Conservation (phyloP, 2,797 vertebrate species). For the Artibeus jamaicensis region DNA sequence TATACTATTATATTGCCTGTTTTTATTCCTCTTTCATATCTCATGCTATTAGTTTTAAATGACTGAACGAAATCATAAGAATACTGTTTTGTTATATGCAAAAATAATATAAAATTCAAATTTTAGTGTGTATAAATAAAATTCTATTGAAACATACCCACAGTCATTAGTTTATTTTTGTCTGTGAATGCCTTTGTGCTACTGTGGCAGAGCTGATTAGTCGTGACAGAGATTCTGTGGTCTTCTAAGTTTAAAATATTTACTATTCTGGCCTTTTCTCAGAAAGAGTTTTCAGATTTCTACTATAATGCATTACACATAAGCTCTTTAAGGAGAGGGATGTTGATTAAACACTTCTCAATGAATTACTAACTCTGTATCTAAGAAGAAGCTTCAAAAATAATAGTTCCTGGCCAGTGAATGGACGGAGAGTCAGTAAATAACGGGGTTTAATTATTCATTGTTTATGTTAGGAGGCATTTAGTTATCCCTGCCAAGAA, state of each 20-base stretch:
- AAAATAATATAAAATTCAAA: not conserved
- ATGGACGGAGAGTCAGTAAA: not conserved
- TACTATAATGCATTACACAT: not conserved
- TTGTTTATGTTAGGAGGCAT: not conserved
- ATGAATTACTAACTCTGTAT: not conserved
- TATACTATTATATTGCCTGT: not conserved
- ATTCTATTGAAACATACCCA: not conserved
- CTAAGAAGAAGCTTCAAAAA: conserved; percentile 35
- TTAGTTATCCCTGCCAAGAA: not conserved
- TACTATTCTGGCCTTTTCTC: not conserved
- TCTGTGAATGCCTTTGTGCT: not conserved
- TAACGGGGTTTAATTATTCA: not conserved
- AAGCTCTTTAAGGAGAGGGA: not conserved
- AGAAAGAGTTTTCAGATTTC: not conserved
- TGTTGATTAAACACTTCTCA: not conserved
- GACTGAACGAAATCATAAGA: not conserved
- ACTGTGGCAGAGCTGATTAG: not conserved
- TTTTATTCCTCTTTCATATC: not conserved
- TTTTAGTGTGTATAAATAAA: not conserved
- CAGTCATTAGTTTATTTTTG: not conserved
- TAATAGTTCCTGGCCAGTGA: not conserved
- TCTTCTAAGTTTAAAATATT: conserved; percentile 25
- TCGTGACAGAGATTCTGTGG: not conserved
- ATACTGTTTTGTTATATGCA: not conserved
- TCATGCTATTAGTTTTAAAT: not conserved